A percentile compares a stretch with the other conserved stretches of the same genome.
Evolutionary conservation across 2,888 invertebrate species (phyloP).

Genomic region (Aspidiotus destructor): DNA sequence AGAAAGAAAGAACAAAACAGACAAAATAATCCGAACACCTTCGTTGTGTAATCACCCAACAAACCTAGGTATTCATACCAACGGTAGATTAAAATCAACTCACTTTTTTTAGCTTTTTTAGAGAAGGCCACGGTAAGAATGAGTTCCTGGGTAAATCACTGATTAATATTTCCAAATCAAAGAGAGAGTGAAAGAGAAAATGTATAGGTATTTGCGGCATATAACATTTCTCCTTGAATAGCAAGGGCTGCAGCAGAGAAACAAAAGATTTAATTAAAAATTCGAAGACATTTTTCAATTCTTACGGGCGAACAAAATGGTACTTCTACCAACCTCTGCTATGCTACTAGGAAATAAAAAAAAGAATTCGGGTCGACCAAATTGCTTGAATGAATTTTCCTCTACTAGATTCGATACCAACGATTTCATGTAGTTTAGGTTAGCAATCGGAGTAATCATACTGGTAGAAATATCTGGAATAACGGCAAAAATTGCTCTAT

Average conservation of each 20-base stretch:
- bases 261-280: no score
- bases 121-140: background rate
- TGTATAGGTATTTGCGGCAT: background rate
- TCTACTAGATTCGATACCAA: background rate
- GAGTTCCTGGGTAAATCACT: slow-evolving; percentile 2
- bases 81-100: background rate
- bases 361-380: background rate
- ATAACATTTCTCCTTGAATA: no score
- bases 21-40: no score
- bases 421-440: background rate
- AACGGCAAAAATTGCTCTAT: background rate
- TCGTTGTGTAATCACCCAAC: background rate
- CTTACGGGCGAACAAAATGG: no score
- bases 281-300: no score
- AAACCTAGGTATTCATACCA: background rate
- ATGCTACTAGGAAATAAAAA: no score
- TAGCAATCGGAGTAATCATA: background rate
- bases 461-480: background rate
- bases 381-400: background rate
- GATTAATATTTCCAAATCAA: background rate
- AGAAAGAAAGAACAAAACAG: no score
- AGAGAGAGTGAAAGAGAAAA: background rate
- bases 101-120: background rate
- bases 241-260: no score
- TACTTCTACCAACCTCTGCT: no score